A percentile compares a stretch with the other conserved stretches of the same genome.
Evolutionary conservation across 2,113 vertebrate genomes (phyloP).

Genomic region (Trogon surrucura): DNA sequence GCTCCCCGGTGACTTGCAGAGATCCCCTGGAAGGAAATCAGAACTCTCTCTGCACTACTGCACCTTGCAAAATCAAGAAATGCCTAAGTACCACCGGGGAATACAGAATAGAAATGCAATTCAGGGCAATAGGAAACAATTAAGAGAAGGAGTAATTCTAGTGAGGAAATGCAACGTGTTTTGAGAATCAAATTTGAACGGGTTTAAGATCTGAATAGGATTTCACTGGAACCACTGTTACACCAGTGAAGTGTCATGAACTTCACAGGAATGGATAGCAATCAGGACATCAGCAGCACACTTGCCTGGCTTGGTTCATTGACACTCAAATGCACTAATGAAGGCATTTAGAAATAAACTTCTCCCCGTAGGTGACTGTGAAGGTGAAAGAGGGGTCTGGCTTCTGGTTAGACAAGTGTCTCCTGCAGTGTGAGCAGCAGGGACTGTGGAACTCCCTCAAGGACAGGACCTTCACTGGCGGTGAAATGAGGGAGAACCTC

Average conservation of each 20-base stretch:
- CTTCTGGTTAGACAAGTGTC: background rate
- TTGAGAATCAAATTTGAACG: background rate
- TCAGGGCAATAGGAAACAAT: background rate
- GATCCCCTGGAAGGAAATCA: background rate
- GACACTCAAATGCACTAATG: rapidly evolving
- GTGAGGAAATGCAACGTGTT: background rate
- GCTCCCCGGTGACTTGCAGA: background rate
- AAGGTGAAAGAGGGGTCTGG: background rate
- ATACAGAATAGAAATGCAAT: rapidly evolving
- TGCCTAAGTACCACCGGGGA: background rate
- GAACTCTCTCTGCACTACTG: background rate
- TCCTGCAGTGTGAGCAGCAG: background rate
- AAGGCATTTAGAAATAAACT: background rate
- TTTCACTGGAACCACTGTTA: background rate
- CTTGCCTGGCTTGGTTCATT: background rate
- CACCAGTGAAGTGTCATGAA: background rate
- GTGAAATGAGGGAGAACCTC: background rate
- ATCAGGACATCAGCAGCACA: rapidly evolving
- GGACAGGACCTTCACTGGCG: background rate
- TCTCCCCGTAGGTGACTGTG: rapidly evolving
- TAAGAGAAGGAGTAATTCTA: background rate
- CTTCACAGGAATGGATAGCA: background rate
- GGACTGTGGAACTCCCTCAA: background rate
- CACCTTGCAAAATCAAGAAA: background rate
- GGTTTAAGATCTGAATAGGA: background rate